These are phyloP conservation scores for Cyprinodon brontotheroides DNA, from an alignment of 2,113 vertebrate species.

Conservation along the genomic window DNA sequence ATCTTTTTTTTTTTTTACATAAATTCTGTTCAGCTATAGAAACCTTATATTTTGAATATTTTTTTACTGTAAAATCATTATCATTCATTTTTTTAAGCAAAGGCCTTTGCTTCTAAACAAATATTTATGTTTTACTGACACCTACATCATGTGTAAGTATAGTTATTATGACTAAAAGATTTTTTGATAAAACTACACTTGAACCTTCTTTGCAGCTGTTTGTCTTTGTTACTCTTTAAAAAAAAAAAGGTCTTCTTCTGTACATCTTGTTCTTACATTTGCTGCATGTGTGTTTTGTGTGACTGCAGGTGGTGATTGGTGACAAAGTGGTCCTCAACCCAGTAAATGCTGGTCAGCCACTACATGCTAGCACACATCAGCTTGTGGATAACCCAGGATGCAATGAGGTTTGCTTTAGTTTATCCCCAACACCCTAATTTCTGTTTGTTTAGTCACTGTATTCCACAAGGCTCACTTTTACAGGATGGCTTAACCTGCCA, in stretches of 20 bases:
- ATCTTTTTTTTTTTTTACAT: too few relatives aligned
- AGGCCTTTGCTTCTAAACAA: too few relatives aligned
- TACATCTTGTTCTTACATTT: not conserved
- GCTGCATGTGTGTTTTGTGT: slow-evolving; percentile 5
- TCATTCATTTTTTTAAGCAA: too few relatives aligned
- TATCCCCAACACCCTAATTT: not conserved
- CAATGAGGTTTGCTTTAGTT: slow-evolving; percentile 87
- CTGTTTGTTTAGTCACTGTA: not conserved
- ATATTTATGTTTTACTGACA: too few relatives aligned
- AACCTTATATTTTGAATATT: too few relatives aligned
- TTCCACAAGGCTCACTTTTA: not conserved
- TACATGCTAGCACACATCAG: slow-evolving; percentile 96
- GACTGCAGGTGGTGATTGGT: slow-evolving; percentile 92
- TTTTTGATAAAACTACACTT: not conserved
- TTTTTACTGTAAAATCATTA: too few relatives aligned
- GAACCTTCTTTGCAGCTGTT: not conserved
- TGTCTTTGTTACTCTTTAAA: not conserved
- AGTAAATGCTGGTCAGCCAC: slow-evolving; percentile 95
- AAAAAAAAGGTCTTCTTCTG: not conserved
- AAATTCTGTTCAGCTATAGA: too few relatives aligned
- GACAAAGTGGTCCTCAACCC: slow-evolving; percentile 99
- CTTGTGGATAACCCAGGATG: slow-evolving; percentile 96
- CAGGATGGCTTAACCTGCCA: too few relatives aligned
- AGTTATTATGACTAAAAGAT: too few relatives aligned
- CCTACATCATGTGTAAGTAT: too few relatives aligned